Percentiles rank a stretch among this genome's conserved stretches.
Conservation (phyloP, 2,113 vertebrate genomes). For the Rhinoderma darwinii region DNA sequence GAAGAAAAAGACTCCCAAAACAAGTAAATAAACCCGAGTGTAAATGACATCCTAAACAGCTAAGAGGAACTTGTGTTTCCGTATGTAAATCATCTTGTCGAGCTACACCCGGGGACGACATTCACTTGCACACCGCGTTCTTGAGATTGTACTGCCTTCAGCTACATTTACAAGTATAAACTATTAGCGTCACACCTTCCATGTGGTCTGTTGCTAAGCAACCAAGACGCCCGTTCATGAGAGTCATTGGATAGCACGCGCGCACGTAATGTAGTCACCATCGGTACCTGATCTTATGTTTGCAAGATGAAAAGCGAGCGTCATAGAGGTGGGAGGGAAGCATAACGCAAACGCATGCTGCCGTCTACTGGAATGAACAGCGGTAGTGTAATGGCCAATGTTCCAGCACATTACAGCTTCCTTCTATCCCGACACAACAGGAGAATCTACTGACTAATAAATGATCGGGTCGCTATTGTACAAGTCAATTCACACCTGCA, state of each 20-base stretch:
- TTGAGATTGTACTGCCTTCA: too few species aligned
- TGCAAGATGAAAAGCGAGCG: not conserved
- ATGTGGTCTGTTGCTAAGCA: not conserved
- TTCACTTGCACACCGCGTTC: not conserved
- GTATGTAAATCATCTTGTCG: too few species aligned
- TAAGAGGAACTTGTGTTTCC: too few species aligned
- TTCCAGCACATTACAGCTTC: not conserved
- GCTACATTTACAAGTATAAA: too few species aligned
- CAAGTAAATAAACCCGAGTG: too few species aligned
- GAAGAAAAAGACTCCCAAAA: too few species aligned
- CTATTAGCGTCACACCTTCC: not conserved
- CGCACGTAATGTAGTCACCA: not conserved
- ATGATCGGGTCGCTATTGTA: too few species aligned
- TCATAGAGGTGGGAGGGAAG: not conserved
- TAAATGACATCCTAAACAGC: too few species aligned
- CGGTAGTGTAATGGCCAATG: too few species aligned
- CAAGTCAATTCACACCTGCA: too few species aligned
- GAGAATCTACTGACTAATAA: too few species aligned
- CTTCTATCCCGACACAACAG: too few species aligned
- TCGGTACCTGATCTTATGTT: not conserved
- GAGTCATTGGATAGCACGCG: not conserved
- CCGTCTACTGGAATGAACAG: not conserved
- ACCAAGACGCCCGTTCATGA: constrained; percentile 41
- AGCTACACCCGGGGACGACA: not conserved
- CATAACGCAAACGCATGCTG: not conserved